Evolutionary conservation across 2,113 vertebrate species (phyloP), one percentile per base, ranked within the genome.

Genomic region (Perca fluviatilis): DNA sequence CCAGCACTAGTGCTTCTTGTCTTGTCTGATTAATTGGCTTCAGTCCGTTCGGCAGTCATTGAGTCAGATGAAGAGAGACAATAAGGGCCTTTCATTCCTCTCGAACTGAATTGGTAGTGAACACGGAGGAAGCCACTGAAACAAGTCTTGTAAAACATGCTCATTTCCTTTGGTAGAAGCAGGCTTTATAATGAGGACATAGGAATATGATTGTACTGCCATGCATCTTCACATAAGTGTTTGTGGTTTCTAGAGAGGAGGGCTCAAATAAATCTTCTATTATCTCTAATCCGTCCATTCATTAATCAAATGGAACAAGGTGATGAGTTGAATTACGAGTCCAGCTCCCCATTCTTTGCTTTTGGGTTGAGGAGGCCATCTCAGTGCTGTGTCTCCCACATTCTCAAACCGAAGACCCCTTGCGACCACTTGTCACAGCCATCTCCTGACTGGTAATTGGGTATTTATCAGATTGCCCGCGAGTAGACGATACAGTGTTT

Each of bases 391-490:
- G 51, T 82, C 68, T 65, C 69, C 82, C n/a, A 56, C 73, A 73
- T 74, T 83, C 58, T 57, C 43, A 43, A 66, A 77, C 36, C 81
- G 49, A 65, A 83, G 57, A 87, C 82, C 79, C 60, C 33, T 60
- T 33, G 79, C 27, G 27, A 79, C 87, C 68, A 36, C 85, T 88
- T 89, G 82, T 92, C 90, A 77, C 88, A 58, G 91, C 93, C 95
- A 95, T 95, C 93, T 95, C 91, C 95, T 84, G 88, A 79, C 88
- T 96, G 92, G 96, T 97, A 97, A 98, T 98, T 97, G 97, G 95
- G 93, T 97, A 95, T 97, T 98, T 99, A 98, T 98, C 97, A 97
- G 96, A 97, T 97, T 96, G 94, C 95, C 95, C 90, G 94, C 93
- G 92, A 96, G 96, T 96, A 94, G 86, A 82, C 73, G 83, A 93